Evolutionary conservation across 2,797 vertebrate genomes (phyloP).

Genomic region (Coregonus ussuriensis): DNA sequence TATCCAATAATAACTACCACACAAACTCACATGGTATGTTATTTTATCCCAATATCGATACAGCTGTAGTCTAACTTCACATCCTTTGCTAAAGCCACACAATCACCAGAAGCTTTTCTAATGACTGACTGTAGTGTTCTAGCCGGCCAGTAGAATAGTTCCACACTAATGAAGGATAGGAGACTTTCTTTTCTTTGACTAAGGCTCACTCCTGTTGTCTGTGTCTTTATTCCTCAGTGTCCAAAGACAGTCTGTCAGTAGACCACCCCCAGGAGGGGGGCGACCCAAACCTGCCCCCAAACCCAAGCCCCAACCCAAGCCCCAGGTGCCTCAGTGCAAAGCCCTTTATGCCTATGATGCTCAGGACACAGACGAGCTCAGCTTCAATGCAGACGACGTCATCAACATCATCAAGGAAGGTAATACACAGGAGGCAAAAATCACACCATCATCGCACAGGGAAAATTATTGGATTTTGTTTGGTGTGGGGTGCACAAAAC

Average conservation of each 20-base stretch:
- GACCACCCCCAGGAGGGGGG: constrained; percentile 12
- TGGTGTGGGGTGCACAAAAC: neutral
- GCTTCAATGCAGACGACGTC: constrained; percentile 93
- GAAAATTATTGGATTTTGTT: neutral
- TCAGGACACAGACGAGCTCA: constrained; percentile 98
- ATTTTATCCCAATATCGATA: neutral
- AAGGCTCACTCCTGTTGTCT: neutral
- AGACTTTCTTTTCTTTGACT: neutral
- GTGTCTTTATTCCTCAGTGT: constrained; percentile 4
- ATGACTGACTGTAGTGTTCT: neutral
- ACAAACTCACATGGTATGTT: constrained; percentile 4
- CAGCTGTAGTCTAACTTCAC: constrained; percentile 15
- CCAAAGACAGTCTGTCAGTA: constrained; percentile 13
- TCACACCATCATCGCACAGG: neutral
- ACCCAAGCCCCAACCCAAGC: constrained; percentile 95
- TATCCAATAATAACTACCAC: constrained; percentile 5
- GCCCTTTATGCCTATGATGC: constrained; percentile 96
- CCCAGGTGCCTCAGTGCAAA: constrained; percentile 95
- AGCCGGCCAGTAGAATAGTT: neutral
- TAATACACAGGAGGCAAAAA: constrained; percentile 45
- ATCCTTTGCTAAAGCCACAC: constrained; percentile 4
- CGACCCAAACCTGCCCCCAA: constrained; percentile 62
- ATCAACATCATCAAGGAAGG: constrained; percentile 97
- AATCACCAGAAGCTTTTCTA: constrained; percentile 7
- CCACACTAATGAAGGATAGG: neutral